Evolutionary conservation across 1,140 invertebrate species (phyloP), one percentile per base, ranked within the genome.

Genomic region (Pseudomyrmex cubaensis): DNA sequence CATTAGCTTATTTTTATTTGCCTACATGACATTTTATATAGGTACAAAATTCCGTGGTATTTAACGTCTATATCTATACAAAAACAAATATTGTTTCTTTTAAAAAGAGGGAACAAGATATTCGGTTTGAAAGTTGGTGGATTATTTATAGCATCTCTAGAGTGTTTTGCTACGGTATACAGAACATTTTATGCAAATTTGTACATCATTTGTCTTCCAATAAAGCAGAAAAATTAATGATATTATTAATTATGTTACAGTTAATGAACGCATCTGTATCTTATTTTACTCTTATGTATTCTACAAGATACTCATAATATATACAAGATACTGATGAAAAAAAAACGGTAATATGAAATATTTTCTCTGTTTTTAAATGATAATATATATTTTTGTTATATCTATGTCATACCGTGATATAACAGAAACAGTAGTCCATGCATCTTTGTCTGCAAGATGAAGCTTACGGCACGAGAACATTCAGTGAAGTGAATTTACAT

Each of bases 271-370:
- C 69, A 46, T 73, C 69, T 1, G 44, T 57, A 25, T 73, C 69
- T 57, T 73, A 73, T 44, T 73, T 73, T 5, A 56, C 69, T 2
- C 10, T 72, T n/a, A 44, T 72, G 25, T 72, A 72, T 72, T 56
- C 50, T 56, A 35, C 1, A 0, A 35, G 5, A 35, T 35, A 35
- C 5, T 54, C 20, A n/a, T 7, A 73, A 20, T 22, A n/a, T n/a
- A n/a, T n/a, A n/a, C n/a, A n/a, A 1, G 25, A 35, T 35, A 35
- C 5, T 20, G 1, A 13, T 0, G n/a, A 54, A 2, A 54, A 7
- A 50, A 50, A 50, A 50, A 50, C 0, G 9, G 12, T 12, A 50
- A 10, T 50, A 50, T 50, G 12, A 50, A 12, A 50, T 10, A 50
- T 5, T 9, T 50, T 2, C 10, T 50, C 12, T 50, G 12, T 50